These are phyloP conservation scores for Silurus lanzhouensis DNA, from an alignment of 2,797 vertebrate species.

Conservation along the genomic window DNA sequence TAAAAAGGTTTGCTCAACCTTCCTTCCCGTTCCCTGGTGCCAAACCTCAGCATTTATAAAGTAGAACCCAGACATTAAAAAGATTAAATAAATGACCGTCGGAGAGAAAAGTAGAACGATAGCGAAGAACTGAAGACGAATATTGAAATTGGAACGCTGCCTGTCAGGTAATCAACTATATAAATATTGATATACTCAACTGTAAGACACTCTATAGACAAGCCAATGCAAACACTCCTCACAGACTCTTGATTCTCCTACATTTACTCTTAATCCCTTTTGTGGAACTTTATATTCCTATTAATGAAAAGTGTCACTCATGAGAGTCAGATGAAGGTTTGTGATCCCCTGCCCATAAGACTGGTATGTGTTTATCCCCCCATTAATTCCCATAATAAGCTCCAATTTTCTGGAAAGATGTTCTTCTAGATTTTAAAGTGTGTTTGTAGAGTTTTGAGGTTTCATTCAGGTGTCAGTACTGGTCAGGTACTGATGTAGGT, in stretches of 20 bases:
- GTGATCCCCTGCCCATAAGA: too few relatives aligned
- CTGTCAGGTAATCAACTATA: constrained; percentile 3
- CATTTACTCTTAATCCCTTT: neutral
- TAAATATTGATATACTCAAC: constrained; percentile 33
- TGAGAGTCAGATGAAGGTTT: too few relatives aligned
- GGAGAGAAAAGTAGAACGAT: neutral
- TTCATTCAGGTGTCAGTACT: too few relatives aligned
- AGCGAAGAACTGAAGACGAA: neutral
- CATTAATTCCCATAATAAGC: too few relatives aligned
- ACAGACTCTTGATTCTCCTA: neutral
- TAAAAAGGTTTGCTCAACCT: neutral
- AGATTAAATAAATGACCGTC: neutral
- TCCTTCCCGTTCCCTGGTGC: neutral
- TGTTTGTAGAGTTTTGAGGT: too few relatives aligned
- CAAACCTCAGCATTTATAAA: neutral
- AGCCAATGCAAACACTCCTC: constrained; percentile 19
- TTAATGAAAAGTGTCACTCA: neutral
- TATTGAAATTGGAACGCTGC: neutral
- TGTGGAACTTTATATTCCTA: neutral
- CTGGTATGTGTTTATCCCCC: too few relatives aligned
- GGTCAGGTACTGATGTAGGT: too few relatives aligned
- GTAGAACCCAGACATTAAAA: neutral
- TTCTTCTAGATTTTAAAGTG: too few relatives aligned
- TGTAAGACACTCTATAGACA: neutral
- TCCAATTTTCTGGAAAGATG: too few relatives aligned